Conservation (phyloP, 37 sponge, comb jelly and placozoan genomes). For the Bolinopsis microptera region DNA sequence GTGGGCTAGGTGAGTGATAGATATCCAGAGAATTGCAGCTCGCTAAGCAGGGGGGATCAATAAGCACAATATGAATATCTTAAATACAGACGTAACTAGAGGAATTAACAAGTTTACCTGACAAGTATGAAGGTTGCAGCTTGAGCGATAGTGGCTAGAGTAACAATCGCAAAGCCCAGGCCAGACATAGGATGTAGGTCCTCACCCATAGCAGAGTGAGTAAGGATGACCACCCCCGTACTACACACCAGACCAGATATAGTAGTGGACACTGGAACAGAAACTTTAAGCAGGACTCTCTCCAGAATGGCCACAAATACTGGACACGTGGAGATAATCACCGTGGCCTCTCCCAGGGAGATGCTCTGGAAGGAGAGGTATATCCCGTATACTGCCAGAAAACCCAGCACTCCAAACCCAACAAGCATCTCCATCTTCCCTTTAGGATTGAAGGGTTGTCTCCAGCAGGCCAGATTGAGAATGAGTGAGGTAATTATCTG, state of each 20-base stretch:
- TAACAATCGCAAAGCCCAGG: not conserved
- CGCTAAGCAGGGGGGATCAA: too few relatives aligned
- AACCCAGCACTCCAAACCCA: constrained; percentile 45
- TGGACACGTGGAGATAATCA: constrained; percentile 35
- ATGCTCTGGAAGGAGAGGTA: constrained; percentile 53
- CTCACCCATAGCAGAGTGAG: not conserved
- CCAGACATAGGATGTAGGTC: not conserved
- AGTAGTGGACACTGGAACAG: not conserved
- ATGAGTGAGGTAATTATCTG: not conserved
- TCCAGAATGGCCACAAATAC: constrained; percentile 31
- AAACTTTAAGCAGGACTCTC: not conserved
- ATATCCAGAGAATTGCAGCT: too few relatives aligned
- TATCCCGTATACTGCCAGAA: constrained; percentile 24
- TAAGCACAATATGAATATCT: too few relatives aligned
- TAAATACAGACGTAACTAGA: too few relatives aligned
- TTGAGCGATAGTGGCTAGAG: not conserved
- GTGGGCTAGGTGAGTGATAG: too few relatives aligned
- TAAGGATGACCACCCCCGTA: not conserved
- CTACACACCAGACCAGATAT: constrained; percentile 32
- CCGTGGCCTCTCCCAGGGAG: constrained; percentile 36
- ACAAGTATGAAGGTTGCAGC: constrained; percentile 41
- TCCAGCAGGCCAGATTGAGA: not conserved
- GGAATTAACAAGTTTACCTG: too few relatives aligned
- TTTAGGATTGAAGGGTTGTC: not conserved
- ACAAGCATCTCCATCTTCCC: not conserved